Percentiles rank a stretch among this genome's conserved stretches.
phyloP scores from a whole-genome alignment of 2,113 vertebrate genomes.

The Sminthopsis crassicaudata region DNA sequence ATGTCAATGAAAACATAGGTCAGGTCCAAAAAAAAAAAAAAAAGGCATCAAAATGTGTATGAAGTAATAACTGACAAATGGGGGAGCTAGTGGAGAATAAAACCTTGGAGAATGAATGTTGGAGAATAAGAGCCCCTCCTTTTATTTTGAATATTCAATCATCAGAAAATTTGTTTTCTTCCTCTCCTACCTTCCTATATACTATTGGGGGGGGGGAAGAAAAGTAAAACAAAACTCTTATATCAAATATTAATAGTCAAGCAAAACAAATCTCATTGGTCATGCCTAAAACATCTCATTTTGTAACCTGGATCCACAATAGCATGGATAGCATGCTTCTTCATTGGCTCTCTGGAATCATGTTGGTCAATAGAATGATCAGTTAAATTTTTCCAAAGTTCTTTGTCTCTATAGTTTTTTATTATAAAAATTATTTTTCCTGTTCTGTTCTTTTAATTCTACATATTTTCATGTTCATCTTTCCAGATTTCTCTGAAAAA shows the following conservation, averaged over 20 bases:
- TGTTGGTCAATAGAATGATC: neutral
- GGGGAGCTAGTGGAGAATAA: no score
- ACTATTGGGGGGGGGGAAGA: neutral
- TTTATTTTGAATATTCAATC: neutral
- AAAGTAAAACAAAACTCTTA: neutral
- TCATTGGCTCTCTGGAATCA: neutral
- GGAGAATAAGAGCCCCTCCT: neutral
- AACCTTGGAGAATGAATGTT: neutral
- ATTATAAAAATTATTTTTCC: neutral
- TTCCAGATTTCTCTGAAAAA: neutral
- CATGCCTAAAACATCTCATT: neutral
- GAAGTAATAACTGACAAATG: neutral
- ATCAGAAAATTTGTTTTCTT: neutral
- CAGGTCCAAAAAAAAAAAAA: neutral
- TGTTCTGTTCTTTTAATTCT: neutral
- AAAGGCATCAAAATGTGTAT: neutral
- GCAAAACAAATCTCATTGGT: neutral
- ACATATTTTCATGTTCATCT: neutral
- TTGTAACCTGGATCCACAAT: neutral
- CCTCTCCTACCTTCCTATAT: neutral
- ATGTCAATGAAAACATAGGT: neutral
- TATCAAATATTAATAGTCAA: neutral
- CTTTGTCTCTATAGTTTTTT: neutral
- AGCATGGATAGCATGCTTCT: neutral
- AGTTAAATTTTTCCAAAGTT: neutral